Conservation (phyloP, 1,140 invertebrate genomes). For the Carposina sasakii region DNA sequence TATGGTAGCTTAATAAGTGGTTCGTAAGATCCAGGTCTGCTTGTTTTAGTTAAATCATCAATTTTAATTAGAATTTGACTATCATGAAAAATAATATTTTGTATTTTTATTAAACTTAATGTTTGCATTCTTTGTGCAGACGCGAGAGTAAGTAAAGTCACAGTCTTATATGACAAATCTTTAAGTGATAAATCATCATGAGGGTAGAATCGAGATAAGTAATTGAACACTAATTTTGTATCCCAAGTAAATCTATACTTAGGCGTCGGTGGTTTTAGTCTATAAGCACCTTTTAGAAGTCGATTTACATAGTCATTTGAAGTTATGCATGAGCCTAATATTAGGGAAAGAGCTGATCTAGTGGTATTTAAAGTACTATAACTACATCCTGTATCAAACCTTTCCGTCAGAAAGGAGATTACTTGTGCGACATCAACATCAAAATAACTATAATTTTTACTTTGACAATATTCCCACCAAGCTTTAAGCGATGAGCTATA, state of each 20-base stretch:
- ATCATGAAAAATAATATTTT: constrained; percentile 3
- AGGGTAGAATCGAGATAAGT: background rate
- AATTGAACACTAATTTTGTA: constrained; percentile 1
- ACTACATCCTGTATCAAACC: background rate
- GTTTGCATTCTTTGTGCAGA: constrained; percentile 10
- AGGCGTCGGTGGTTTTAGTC: constrained; percentile 2
- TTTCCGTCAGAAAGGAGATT: background rate
- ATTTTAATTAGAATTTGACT: background rate
- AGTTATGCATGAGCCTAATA: background rate
- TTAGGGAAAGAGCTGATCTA: background rate
- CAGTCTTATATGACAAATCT: constrained; percentile 1
- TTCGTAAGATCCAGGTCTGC: constrained; percentile 10
- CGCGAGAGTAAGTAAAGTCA: constrained; percentile 1
- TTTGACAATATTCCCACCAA: constrained; percentile 3
- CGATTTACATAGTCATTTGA: background rate
- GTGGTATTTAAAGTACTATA: background rate
- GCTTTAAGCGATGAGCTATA: constrained; percentile 4
- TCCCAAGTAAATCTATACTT: constrained; percentile 3
- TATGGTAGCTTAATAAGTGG: constrained; percentile 12
- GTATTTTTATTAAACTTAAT: constrained; percentile 6
- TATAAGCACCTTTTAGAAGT: background rate
- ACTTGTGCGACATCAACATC: background rate
- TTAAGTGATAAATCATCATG: background rate
- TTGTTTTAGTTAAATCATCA: constrained; percentile 17
- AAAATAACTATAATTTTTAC: background rate